Conservation (phyloP, 2,888 invertebrate species). For the Corbicula japonica region DNA sequence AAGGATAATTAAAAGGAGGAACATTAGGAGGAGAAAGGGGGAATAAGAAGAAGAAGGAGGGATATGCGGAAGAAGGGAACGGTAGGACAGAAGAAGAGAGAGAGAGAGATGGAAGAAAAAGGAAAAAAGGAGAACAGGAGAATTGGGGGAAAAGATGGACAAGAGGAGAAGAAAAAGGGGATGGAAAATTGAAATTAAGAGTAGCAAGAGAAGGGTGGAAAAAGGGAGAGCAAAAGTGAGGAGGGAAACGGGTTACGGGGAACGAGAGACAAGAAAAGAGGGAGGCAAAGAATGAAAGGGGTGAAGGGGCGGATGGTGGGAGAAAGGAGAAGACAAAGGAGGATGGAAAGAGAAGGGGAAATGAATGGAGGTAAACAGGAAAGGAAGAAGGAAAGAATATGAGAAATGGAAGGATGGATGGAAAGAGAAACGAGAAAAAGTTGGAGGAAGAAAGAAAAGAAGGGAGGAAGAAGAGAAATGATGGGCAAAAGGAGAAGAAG, state of each 20-base stretch:
- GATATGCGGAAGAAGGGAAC: background rate
- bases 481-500: background rate
- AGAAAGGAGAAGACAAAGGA: background rate
- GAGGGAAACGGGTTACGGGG: background rate
- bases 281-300: no score
- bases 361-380: background rate
- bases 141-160: background rate
- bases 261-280: background rate
- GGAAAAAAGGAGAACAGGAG: slow-evolving; percentile 1
- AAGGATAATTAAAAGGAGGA: no score
- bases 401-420: background rate
- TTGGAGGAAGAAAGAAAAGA: background rate
- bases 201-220: background rate
- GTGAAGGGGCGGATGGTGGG: no score
- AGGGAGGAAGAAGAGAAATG: background rate
- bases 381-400: background rate
- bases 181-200: slow-evolving; percentile 8
- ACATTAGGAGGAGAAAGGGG: background rate
- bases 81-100: slow-evolving; percentile 5
- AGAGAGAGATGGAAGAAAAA: slow-evolving; percentile 13
- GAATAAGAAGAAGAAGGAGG: background rate
- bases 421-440: background rate
- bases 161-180: slow-evolving; percentile 15
- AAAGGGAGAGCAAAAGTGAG: slow-evolving; percentile 1
- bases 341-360: background rate